Evolutionary conservation across 1,140 invertebrate genomes (phyloP), one percentile per base, ranked within the genome.

Genomic region (Bombus huntii): DNA sequence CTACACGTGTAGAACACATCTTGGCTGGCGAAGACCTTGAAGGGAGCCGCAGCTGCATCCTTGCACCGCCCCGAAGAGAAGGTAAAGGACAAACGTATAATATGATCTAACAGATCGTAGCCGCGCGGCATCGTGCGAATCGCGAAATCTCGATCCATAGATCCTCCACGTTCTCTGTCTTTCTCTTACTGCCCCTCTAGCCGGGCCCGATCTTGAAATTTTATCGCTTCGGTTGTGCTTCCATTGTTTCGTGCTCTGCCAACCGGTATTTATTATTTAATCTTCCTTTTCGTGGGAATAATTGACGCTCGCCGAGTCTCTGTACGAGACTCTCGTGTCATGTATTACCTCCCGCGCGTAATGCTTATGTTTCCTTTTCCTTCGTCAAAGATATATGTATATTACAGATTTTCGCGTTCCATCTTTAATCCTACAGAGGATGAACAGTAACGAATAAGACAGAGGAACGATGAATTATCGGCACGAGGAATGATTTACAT

Each of bases 11-110:
- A 34, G 31, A 66, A 66, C 31, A n/a, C 28, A 66, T 66, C 65
- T n/a, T 34, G n/a, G 15, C 65, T n/a, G 79, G 77, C 53, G 85
- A 79, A 65, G 81, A 84, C 76, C 87, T 90, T 89, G 88, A 82
- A 62, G 79, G 82, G 82, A 85, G 81, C 79, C 78, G 80, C 89
- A 90, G 88, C 88, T 89, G 89, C 88, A 90, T 90, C 89, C 75
- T 87, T 92, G 91, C 92, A 89, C 86, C 89, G 89, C 85, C 84
- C 81, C 88, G 75, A 79, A 85, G 88, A 93, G 86, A 92, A 92
- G 91, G 92, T 92, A 92, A 92, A 92, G 89, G 90, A 92, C 87
- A 92, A 91, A 90, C 89, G 34, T 92, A 92, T 92, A 92, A 91
- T 92, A 91, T 92, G 90, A 91, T 91, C 73, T 87, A 89, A 91